Percentiles rank a stretch among this genome's conserved stretches.
Evolutionary conservation across 2,113 vertebrate genomes (phyloP).

Genomic region (Brachyhypopomus occidentalis): DNA sequence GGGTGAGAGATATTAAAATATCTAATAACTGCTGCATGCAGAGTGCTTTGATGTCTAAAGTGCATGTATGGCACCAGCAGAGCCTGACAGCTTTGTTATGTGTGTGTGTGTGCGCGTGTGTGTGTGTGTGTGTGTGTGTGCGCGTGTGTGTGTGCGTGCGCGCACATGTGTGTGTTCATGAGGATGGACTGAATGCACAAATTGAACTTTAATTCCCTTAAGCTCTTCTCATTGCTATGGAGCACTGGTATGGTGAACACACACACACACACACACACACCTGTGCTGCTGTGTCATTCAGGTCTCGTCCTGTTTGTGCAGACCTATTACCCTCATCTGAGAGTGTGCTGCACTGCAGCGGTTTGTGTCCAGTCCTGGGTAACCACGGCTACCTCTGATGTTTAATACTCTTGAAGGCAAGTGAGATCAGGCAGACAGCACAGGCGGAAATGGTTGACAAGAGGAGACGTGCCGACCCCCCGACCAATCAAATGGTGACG

Average conservation of each 20-base stretch:
- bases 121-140: constrained; percentile 24
- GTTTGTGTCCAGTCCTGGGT: neutral
- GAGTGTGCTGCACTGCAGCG: no score
- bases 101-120: constrained; percentile 10
- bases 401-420: no score
- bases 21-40: neutral
- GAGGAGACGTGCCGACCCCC: no score
- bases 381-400: neutral
- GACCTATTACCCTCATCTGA: no score
- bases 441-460: no score
- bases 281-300: neutral
- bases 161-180: constrained; percentile 1
- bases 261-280: neutral
- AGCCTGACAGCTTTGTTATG: neutral
- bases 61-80: neutral
- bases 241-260: no score
- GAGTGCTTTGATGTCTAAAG: neutral
- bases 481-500: no score
- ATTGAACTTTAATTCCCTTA: constrained; percentile 25
- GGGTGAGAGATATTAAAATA: neutral
- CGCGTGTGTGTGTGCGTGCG: neutral
- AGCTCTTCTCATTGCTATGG: neutral
- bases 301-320: neutral
- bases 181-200: neutral
- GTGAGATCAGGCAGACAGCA: no score